Evolutionary conservation across 2,888 invertebrate genomes (phyloP).

Genomic region (Teinopalpus imperialis): DNA sequence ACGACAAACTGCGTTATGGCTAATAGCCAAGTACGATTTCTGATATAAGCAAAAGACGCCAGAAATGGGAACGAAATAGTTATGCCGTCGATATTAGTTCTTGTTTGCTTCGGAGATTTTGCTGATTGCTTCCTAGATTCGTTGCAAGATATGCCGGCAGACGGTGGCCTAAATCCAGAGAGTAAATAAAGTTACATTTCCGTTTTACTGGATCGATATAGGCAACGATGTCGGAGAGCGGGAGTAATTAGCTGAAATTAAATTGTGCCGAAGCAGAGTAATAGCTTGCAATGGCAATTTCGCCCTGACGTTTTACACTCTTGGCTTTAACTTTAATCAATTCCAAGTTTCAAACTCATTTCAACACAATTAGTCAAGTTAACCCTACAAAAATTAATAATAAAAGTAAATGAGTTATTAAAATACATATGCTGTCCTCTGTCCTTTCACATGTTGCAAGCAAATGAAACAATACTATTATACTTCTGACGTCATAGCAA

Average conservation of each 20-base stretch:
- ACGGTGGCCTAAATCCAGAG: constrained; percentile 43
- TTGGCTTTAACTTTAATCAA: constrained; percentile 40
- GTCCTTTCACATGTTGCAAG: constrained; percentile 17
- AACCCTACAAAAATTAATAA: background rate
- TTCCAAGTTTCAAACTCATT: constrained; percentile 39
- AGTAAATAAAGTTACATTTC: constrained; percentile 49
- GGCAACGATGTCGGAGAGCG: constrained; percentile 45
- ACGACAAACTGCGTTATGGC: constrained; percentile 1
- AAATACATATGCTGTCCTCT: constrained; percentile 1
- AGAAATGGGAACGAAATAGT: constrained; percentile 12
- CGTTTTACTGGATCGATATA: constrained; percentile 33
- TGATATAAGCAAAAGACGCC: constrained; percentile 17
- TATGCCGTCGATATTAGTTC: constrained; percentile 33
- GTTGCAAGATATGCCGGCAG: constrained; percentile 34
- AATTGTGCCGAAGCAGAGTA: constrained; percentile 50
- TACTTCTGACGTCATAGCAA: constrained; percentile 33
- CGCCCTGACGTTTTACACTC: constrained; percentile 42
- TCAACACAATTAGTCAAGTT: background rate
- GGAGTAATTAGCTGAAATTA: constrained; percentile 64
- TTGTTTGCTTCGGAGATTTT: constrained; percentile 43
- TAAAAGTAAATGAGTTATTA: background rate
- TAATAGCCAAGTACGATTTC: constrained; percentile 3
- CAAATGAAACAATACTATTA: constrained; percentile 22
- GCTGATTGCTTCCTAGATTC: constrained; percentile 53
- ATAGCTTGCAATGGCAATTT: constrained; percentile 49